Base-by-base conservation (phyloP, 2,797 vertebrate species). In the Spinibarbus caldwelli region DNA sequence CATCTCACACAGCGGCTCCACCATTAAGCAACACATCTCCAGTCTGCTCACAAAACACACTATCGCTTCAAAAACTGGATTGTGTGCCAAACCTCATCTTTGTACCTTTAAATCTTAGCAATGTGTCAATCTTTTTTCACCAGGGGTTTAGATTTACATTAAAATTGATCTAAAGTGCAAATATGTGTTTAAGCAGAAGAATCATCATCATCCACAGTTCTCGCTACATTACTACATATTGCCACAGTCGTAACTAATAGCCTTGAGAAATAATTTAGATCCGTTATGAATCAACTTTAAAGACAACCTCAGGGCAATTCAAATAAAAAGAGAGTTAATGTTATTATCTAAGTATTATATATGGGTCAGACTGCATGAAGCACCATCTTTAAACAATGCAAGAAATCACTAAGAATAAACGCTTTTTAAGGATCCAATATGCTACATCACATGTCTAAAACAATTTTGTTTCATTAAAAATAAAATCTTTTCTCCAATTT, bases 401-500 rank as follows among this genome's bases (percentile, higher is more conserved):
- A 86, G 83, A 92, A 91, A 88, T 70, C 87, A 91, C 92, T 90
- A 85, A 78, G 81, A 84, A 85, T 82, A 49, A 67, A 86, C 34
- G 38, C 57, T 88, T 92, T 89, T 85, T 91, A 87, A 92, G 91
- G 89, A 89, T 91, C 90, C 77, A 92, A 93, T 94, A 92, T 94
- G 94, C 94, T 95, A 95, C 95, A 96, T 93, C 89, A 93, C 78
- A 90, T 90, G 90, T 92, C 84, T 91, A 86, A 92, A 93, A 91
- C 88, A 83, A 87, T 70, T 75, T 17, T 49, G 87, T 88, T 80
- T 70, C 62, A 88, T 90, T 70, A 64, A 64, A 10, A 85, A 68
- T 67, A 21, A 78, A 78, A 38, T 84, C 6, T 9, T 12, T 59
- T 12, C 45, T 81, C 54, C 4, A 23, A 21, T 67, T 43, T 57